Evolutionary conservation across 2,888 invertebrate genomes (phyloP).

Genomic region (Therioaphis trifolii): DNA sequence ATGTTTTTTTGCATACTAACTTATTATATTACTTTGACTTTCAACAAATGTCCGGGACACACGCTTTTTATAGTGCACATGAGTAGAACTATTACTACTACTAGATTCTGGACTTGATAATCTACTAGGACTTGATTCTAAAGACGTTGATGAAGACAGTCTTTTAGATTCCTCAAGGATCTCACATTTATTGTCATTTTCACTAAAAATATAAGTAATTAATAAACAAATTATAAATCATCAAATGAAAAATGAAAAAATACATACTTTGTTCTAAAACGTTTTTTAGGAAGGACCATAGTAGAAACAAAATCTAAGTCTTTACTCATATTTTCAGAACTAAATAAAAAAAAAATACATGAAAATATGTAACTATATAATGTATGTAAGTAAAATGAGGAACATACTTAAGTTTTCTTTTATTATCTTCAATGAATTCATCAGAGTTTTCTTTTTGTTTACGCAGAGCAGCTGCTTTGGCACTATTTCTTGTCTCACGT

Average conservation of each 20-base stretch:
- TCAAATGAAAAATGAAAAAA: neutral
- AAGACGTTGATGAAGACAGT: conserved; percentile 43
- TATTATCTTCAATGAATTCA: conserved; percentile 25
- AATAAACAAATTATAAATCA: conserved; percentile 6
- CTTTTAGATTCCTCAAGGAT: conserved; percentile 41
- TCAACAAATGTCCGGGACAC: conserved; percentile 55
- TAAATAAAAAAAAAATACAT: conserved; percentile 35
- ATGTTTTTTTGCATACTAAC: neutral
- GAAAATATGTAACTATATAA: neutral
- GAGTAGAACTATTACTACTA: conserved; percentile 43
- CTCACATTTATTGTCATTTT: conserved; percentile 38
- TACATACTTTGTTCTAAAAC: conserved; percentile 46
- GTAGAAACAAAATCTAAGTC: conserved; percentile 24
- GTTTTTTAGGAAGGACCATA: conserved; percentile 55
- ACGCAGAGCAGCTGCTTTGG: conserved; percentile 21
- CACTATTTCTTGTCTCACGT: conserved; percentile 57
- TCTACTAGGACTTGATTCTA: conserved; percentile 52
- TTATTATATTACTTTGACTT: conserved; percentile 46
- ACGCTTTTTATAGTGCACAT: conserved; percentile 57
- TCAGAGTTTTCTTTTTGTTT: conserved; percentile 43
- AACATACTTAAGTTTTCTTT: conserved; percentile 44
- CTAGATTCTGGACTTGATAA: conserved; percentile 58
- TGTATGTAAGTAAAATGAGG: neutral
- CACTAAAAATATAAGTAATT: conserved; percentile 15
- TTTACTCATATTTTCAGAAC: conserved; percentile 29